Evolutionary conservation across 1,140 invertebrate genomes (phyloP).

Genomic region (Myzus persicae): DNA sequence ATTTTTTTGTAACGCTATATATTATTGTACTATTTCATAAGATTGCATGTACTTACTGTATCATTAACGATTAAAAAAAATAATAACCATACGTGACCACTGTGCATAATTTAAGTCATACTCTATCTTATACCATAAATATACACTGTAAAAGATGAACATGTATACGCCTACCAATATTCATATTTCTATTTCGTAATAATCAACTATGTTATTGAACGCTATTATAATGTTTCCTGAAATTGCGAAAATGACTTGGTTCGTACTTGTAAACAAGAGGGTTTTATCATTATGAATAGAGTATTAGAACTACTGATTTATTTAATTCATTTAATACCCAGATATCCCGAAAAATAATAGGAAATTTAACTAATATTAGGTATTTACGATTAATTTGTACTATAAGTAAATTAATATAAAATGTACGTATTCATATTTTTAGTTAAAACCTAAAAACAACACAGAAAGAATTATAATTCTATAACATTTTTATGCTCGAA

Average conservation of each 20-base stretch:
- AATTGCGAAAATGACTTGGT: neutral
- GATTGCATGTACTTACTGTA: neutral
- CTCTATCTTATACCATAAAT: neutral
- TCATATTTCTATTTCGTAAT: neutral
- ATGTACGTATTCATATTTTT: neutral
- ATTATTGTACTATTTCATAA: neutral
- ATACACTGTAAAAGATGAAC: neutral
- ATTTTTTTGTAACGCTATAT: neutral
- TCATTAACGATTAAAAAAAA: neutral
- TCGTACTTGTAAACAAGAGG: neutral
- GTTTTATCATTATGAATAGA: neutral
- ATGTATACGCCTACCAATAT: neutral
- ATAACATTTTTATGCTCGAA: neutral
- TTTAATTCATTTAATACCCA: too few species aligned
- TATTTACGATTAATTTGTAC: neutral
- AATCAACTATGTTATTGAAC: neutral
- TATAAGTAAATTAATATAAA: neutral
- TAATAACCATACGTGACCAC: neutral
- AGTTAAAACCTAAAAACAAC: neutral
- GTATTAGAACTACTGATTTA: neutral
- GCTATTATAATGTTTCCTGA: neutral
- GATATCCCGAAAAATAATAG: neutral
- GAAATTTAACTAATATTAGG: neutral
- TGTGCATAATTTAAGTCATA: neutral
- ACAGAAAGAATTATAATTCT: neutral